Conservation (phyloP, 2,888 invertebrate species). For the Platyscelio sp. region DNA sequence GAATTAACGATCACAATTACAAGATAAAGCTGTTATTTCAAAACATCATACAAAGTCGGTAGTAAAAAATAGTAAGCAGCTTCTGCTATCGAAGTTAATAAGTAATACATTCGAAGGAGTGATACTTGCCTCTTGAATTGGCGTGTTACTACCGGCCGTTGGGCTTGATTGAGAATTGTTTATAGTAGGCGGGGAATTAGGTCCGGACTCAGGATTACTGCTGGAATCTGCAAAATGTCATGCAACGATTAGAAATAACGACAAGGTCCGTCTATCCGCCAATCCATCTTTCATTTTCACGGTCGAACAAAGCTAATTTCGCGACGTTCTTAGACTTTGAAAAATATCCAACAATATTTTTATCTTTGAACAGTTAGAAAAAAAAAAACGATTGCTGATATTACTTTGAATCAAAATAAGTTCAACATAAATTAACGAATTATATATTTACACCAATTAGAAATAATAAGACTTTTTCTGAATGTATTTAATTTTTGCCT, state of each 20-base stretch:
- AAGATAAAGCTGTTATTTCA: slow-evolving; percentile 21
- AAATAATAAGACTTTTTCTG: slow-evolving; percentile 12
- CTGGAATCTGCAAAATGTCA: slow-evolving; percentile 85
- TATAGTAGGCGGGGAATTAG: slow-evolving; percentile 91
- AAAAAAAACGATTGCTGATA: no score
- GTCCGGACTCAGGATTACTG: slow-evolving; percentile 91
- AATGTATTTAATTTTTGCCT: slow-evolving; percentile 23
- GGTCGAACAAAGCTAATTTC: not conserved
- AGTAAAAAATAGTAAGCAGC: slow-evolving; percentile 14
- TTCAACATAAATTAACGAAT: no score
- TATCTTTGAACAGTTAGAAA: no score
- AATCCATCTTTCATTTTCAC: not conserved
- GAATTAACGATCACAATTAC: not conserved
- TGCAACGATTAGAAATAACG: slow-evolving; percentile 23
- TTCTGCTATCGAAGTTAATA: not conserved
- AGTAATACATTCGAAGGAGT: not conserved
- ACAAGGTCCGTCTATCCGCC: not conserved
- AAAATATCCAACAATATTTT: no score
- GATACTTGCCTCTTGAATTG: slow-evolving; percentile 89
- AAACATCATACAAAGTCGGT: slow-evolving; percentile 9
- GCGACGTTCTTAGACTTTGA: no score
- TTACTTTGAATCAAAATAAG: no score
- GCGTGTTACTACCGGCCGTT: slow-evolving; percentile 86
- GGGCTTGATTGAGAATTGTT: slow-evolving; percentile 87
- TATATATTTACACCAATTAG: no score